phyloP scores from a whole-genome alignment of 2,113 vertebrate species.

The Neomonachus schauinslandi region DNA sequence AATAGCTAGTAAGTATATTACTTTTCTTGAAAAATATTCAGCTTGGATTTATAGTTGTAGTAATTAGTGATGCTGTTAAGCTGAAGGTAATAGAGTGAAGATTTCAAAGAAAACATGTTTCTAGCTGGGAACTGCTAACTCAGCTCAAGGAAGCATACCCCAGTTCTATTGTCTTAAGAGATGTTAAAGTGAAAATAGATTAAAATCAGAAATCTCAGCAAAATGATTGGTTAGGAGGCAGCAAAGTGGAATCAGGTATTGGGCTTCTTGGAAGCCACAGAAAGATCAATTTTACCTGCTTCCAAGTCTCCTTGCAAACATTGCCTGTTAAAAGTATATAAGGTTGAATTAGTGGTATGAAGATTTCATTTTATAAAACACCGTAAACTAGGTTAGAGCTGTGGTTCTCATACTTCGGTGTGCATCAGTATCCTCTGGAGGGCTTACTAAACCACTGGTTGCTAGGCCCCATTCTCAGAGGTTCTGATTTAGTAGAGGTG shows the following conservation, averaged over 20 bases:
- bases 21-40: constrained; percentile 7
- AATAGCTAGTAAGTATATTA: not conserved
- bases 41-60: not conserved
- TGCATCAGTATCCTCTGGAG: not conserved
- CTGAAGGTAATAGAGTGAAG: not conserved
- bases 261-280: not conserved
- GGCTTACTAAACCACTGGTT: not conserved
- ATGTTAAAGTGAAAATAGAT: not conserved
- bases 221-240: not conserved
- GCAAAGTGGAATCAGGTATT: not conserved
- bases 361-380: not conserved
- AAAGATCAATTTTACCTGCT: not conserved
- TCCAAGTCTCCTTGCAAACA: not conserved
- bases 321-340: not conserved
- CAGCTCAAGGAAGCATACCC: not conserved
- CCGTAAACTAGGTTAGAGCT: not conserved
- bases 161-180: not conserved
- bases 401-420: not conserved
- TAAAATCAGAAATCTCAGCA: not conserved
- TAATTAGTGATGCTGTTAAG: not conserved
- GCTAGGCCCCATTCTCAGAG: not conserved
- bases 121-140: not conserved
- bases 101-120: not conserved
- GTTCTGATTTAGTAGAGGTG: not conserved
- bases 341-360: not conserved